Percentiles rank a stretch among this genome's conserved stretches.
Conservation (phyloP, 2,888 invertebrate species). For the Amaurobius ferox region DNA sequence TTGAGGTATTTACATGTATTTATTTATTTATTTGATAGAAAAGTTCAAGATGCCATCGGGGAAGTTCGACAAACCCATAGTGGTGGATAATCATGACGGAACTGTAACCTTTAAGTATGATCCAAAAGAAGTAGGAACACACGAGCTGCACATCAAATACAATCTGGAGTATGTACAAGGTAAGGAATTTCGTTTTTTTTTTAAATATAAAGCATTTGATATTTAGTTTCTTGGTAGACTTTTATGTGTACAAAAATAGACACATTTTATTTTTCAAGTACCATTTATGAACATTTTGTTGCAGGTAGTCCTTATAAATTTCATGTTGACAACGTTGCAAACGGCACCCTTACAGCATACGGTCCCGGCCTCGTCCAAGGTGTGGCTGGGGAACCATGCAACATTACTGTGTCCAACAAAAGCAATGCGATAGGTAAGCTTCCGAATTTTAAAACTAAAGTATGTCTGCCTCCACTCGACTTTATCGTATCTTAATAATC, state of each 20-base stretch:
- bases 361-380: conserved; percentile 95
- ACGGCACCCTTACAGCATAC: conserved; percentile 97
- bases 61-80: conserved; percentile 86
- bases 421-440: conserved; percentile 51
- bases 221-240: too few species aligned
- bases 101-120: conserved; percentile 97
- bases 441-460: too few species aligned
- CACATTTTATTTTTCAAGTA: too few species aligned
- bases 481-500: too few species aligned
- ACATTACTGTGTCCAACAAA: conserved; percentile 90
- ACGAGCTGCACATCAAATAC: conserved; percentile 94
- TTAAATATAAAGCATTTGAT: too few species aligned
- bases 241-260: too few species aligned
- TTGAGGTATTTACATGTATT: too few species aligned
- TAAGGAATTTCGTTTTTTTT: too few species aligned
- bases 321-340: conserved; percentile 94
- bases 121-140: conserved; percentile 94
- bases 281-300: too few species aligned
- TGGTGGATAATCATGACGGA: conserved; percentile 95
- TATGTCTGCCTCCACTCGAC: too few species aligned
- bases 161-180: conserved; percentile 96
- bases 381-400: conserved; percentile 94
- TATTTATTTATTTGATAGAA: conserved; percentile 10
- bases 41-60: conserved; percentile 94
- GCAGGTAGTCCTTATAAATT: conserved; percentile 95